Base-by-base conservation (phyloP, 2,113 vertebrate species). In the Vimba vimba region DNA sequence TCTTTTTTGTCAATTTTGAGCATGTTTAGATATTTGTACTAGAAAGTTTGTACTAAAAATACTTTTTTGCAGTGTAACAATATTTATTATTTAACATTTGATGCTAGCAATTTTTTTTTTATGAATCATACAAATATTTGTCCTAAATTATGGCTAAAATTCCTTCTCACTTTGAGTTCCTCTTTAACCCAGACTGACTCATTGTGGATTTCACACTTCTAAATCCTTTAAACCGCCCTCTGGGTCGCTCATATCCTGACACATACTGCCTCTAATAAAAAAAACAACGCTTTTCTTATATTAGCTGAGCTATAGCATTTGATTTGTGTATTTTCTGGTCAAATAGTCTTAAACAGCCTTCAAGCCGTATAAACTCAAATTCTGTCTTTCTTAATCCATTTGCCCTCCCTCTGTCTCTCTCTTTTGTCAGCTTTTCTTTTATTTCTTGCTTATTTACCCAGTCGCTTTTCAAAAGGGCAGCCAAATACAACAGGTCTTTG, bases 381-480 rank as follows among this genome's bases (percentile, higher is more conserved):
- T 77, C 74, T 10, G 66, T 87, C 64, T 66, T 82, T 77, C 39
- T 83, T 88, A 91, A 89, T 89, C 88, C 86, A 6, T 84, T 74
- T 39, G 74, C 87, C 68, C 80, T 88, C 85, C 78, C 52, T 83
- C 68, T 85, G 27, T 73, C 86, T 82, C 33, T 80, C 59, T 55
- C n/a, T 79, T 50, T 75, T 71, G 62, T 47, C 75, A 50, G 74
- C 62, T 47, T 39, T 87, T 84, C 66, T 85, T 69, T 80, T 60
- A 82, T 87, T 90, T 92, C 81, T 81, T 47, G 66, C 77, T 87
- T 90, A 77, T 92, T 90, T 86, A 25, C 86, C 88, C 64, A 76
- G 84, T 74, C n/a, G 71, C 52, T 83, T 83, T 79, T 80, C 83
- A 55, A 84, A 89, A 88, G 90, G 87, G 86, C 77, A 82, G 83